Conservation (phyloP, 2,888 invertebrate genomes). For the Diadromus collaris region DNA sequence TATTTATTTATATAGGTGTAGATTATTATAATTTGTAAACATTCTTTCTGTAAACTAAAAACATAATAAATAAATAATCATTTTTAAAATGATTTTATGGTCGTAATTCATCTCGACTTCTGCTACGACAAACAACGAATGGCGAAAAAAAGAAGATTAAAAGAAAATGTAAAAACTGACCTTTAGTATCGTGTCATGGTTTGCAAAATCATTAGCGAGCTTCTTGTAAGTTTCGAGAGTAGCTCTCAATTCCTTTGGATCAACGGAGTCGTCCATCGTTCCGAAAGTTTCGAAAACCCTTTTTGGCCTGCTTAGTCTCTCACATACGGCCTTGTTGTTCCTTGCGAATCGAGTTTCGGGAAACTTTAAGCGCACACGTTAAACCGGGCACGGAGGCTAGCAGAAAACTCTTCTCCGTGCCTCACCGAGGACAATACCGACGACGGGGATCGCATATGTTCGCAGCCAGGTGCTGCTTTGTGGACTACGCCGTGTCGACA, state of each 20-base stretch:
- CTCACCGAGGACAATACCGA: neutral
- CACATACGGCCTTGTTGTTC: neutral
- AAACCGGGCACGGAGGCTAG: constrained; percentile 5
- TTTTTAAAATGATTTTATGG: too few species aligned
- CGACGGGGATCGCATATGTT: constrained; percentile 1
- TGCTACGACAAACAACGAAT: neutral
- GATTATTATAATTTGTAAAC: too few species aligned
- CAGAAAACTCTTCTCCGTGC: constrained; percentile 32
- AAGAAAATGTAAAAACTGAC: constrained; percentile 64
- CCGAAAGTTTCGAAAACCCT: constrained; percentile 1
- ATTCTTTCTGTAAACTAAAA: too few species aligned
- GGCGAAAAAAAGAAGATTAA: neutral
- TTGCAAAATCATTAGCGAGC: constrained; percentile 76
- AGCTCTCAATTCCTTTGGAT: constrained; percentile 73
- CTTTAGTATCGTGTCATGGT: constrained; percentile 79
- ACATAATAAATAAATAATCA: too few species aligned
- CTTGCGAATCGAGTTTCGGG: neutral
- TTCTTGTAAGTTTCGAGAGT: constrained; percentile 78
- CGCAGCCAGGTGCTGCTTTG: constrained; percentile 3
- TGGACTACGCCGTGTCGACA: neutral
- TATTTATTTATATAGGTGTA: too few species aligned
- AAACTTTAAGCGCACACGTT: neutral
- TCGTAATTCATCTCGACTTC: neutral
- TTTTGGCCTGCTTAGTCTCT: neutral
- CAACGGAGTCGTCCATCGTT: constrained; percentile 72